These are phyloP conservation scores for Romanogobio albipinnatus DNA, from an alignment of 2,113 vertebrate species.

Conservation along the genomic window DNA sequence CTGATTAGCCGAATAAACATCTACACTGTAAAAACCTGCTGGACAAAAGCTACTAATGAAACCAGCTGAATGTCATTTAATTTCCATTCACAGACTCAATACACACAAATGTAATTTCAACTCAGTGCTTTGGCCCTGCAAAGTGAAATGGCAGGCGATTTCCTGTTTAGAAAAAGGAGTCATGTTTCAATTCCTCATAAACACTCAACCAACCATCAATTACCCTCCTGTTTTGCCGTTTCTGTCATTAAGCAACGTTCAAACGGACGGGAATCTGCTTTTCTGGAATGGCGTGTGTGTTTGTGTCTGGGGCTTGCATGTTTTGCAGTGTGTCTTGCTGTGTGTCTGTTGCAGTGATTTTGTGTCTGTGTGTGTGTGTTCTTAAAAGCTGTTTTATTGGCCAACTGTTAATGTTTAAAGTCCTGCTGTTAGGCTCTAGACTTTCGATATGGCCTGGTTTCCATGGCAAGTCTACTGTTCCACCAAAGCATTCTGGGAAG, in stretches of 20 bases:
- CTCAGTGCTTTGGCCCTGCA: slow-evolving; percentile 30
- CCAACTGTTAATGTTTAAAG: slow-evolving; percentile 70
- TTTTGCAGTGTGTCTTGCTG: no score
- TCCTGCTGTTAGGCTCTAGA: slow-evolving; percentile 60
- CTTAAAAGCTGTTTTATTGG: slow-evolving; percentile 60
- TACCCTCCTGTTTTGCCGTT: slow-evolving; percentile 50
- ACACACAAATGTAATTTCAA: slow-evolving; percentile 26
- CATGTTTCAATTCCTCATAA: slow-evolving; percentile 60
- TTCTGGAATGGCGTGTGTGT: slow-evolving; percentile 31
- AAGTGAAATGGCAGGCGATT: slow-evolving; percentile 36
- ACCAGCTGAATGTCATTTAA: slow-evolving; percentile 29
- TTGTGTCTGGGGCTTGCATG: slow-evolving; percentile 33
- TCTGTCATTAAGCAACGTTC: slow-evolving; percentile 53
- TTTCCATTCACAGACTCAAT: slow-evolving; percentile 40
- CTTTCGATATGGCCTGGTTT: slow-evolving; percentile 61
- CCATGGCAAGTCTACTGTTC: slow-evolving; percentile 53
- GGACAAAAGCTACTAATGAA: slow-evolving; percentile 9
- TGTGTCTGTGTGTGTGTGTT: slow-evolving; percentile 10
- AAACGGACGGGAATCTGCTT: slow-evolving; percentile 46
- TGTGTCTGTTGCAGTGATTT: slow-evolving; percentile 36
- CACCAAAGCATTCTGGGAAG: slow-evolving; percentile 64
- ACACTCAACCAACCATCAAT: slow-evolving; percentile 53
- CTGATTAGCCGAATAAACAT: slow-evolving; percentile 39
- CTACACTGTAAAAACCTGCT: slow-evolving; percentile 4
- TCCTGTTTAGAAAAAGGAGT: slow-evolving; percentile 61